Base-by-base conservation (phyloP, 2,797 vertebrate species). In the Eulemur coronatus region DNA sequence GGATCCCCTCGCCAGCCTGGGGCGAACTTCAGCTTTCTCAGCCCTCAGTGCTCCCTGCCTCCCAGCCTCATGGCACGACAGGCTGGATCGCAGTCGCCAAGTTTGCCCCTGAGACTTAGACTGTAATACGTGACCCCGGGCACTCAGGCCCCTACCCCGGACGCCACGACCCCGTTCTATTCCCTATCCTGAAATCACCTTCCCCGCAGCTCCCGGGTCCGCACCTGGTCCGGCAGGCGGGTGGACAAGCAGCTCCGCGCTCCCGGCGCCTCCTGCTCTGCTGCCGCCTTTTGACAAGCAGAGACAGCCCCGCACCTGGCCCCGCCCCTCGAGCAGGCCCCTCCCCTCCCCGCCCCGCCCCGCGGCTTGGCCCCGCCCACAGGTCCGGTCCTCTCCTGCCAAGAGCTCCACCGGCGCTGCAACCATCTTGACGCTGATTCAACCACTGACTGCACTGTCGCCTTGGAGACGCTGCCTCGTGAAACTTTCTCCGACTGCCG, bases 211-310 rank as follows among this genome's bases (percentile, higher is more conserved):
- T 86, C 89, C 82, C 82, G 2, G 59, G 24, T 94, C 61, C 97
- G 75, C 97, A 98, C 98, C 98, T 98, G 97, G 88, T 96, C 67
- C 30, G 67, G 82, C 43, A 1, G 67, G 80, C 89, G 86, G 80
- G 67, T 85, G 93, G 86, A 94, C 94, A 57, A 81, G 94, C 87
- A n/a, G 94, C 86, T 92, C 79, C 6, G 96, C 76, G 89, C 61
- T 97, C 93, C 75, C 17, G 35, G 91, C 24, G 78, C 65, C 88
- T 55, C 1, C 14, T 46, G 59, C 72, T 91, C 73, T 0, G 95
- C 94, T 1, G 84, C 93, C 35, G 97, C 96, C 89, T 98, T 98
- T 98, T 98, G 97, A 98, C 97, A 98, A 91, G 98, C 76, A 92
- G 94, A 79, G 94, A 57, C 97, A n/a, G 43, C 96, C 95, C 91